Evolutionary conservation across 1,140 invertebrate species (phyloP).

Genomic region (Sycobia sp.): DNA sequence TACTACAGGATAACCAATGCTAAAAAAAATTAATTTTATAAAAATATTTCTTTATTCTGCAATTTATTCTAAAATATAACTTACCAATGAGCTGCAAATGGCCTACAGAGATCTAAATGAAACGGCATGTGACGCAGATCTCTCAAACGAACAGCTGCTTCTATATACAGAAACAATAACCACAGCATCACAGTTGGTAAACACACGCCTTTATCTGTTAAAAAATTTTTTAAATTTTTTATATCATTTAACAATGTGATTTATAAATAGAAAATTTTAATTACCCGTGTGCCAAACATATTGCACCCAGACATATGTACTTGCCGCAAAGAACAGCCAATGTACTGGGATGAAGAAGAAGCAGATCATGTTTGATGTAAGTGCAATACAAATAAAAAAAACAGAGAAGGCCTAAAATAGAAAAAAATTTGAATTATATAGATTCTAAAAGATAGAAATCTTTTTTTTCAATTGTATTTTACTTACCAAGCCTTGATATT

Average conservation of each 20-base stretch:
- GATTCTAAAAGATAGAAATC: constrained; percentile 67
- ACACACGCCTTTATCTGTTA: constrained; percentile 88
- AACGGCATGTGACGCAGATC: constrained; percentile 87
- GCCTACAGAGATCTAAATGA: constrained; percentile 92
- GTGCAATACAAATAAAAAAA: constrained; percentile 96
- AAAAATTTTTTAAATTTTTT: constrained; percentile 20
- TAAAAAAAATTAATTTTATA: constrained; percentile 54
- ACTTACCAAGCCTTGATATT: constrained; percentile 98
- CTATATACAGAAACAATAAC: constrained; percentile 94
- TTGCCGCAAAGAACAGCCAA: constrained; percentile 97
- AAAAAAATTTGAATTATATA: constrained; percentile 33
- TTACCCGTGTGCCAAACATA: constrained; percentile 98
- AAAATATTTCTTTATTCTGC: not conserved
- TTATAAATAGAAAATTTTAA: constrained; percentile 46
- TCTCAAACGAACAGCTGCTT: constrained; percentile 86
- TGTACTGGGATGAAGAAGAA: constrained; percentile 99
- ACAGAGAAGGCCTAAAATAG: constrained; percentile 92
- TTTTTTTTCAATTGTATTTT: constrained; percentile 81
- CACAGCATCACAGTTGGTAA: constrained; percentile 93
- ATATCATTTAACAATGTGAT: not conserved
- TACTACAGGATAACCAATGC: constrained; percentile 96
- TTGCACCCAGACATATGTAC: constrained; percentile 99
- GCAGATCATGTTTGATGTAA: constrained; percentile 98
- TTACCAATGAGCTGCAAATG: constrained; percentile 98
- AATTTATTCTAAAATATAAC: constrained; percentile 31